A percentile compares a stretch with the other conserved stretches of the same genome.
Evolutionary conservation across 2,888 invertebrate species (phyloP).

Genomic region (Lasioglossum villosulum): DNA sequence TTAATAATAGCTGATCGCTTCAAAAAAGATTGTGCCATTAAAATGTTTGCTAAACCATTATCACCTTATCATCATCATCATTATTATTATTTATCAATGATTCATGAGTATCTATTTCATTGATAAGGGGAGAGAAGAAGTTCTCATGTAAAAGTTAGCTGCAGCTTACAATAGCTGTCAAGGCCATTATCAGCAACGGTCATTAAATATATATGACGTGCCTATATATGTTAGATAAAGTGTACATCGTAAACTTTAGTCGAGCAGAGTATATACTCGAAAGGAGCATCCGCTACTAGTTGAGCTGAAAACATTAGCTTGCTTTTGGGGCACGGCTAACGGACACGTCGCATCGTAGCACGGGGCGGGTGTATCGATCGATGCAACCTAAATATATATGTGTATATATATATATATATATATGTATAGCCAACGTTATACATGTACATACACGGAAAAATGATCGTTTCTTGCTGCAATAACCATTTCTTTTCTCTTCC

Average conservation of each 20-base stretch:
- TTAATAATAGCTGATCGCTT: not conserved
- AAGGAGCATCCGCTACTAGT: constrained; percentile 64
- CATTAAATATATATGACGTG: constrained; percentile 52
- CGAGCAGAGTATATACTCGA: constrained; percentile 58
- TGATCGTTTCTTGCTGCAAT: constrained; percentile 16
- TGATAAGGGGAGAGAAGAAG: constrained; percentile 21
- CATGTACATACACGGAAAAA: constrained; percentile 33
- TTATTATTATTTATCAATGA: constrained; percentile 43
- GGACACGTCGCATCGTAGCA: constrained; percentile 38
- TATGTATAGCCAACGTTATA: constrained; percentile 29
- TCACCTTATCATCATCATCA: constrained; percentile 30
- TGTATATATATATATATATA: not conserved
- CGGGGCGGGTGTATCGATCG: constrained; percentile 55
- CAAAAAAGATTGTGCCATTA: not conserved
- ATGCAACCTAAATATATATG: constrained; percentile 56
- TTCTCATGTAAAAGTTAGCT: constrained; percentile 21
- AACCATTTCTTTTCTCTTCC: not conserved
- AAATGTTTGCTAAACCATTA: constrained; percentile 25
- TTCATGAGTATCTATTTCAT: constrained; percentile 25
- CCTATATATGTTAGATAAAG: constrained; percentile 43
- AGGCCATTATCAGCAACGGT: constrained; percentile 55
- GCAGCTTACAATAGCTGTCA: constrained; percentile 55
- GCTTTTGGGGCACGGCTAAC: constrained; percentile 36
- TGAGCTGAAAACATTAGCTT: constrained; percentile 71
- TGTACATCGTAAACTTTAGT: constrained; percentile 52